These are phyloP conservation scores for Parazoanthus atlanticus DNA, from an alignment of 92 coral and sea anemone species.

Conservation along the genomic window DNA sequence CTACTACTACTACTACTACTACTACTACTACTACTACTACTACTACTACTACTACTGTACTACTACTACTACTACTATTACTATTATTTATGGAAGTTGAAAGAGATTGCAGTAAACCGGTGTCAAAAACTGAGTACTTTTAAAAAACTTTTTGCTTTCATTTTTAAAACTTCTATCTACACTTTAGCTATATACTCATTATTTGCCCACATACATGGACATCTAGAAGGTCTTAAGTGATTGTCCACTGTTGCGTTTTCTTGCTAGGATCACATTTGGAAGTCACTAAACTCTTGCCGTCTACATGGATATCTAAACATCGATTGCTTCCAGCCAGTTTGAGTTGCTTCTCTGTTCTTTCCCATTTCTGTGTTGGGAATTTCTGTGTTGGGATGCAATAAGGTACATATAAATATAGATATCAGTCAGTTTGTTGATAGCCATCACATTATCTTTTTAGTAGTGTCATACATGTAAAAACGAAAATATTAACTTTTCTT, in stretches of 20 bases:
- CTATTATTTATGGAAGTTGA: too few relatives aligned
- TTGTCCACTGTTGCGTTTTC: slow-evolving; percentile 40
- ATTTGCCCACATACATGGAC: too few relatives aligned
- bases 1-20: too few relatives aligned
- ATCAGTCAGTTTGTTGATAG: not conserved
- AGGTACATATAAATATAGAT: not conserved
- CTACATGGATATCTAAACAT: slow-evolving; percentile 38
- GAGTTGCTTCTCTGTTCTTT: slow-evolving; percentile 10
- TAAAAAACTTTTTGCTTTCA: not conserved
- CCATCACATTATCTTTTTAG: not conserved
- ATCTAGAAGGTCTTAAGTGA: not conserved
- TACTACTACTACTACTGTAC: too few relatives aligned
- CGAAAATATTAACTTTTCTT: not conserved
- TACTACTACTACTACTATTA: too few relatives aligned
- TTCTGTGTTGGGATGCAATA: slow-evolving; percentile 14
- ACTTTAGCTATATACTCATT: not conserved
- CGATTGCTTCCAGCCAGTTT: slow-evolving; percentile 12
- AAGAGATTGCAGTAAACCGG: too few relatives aligned
- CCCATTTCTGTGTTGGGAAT: slow-evolving; percentile 36
- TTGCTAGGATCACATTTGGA: slow-evolving; percentile 27
- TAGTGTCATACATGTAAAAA: not conserved
- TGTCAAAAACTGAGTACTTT: too few relatives aligned
- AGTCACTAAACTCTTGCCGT: slow-evolving; percentile 24
- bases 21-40: too few relatives aligned
- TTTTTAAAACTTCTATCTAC: not conserved